Base-by-base conservation (phyloP, 2,888 invertebrate species). In the Spodoptera littoralis region DNA sequence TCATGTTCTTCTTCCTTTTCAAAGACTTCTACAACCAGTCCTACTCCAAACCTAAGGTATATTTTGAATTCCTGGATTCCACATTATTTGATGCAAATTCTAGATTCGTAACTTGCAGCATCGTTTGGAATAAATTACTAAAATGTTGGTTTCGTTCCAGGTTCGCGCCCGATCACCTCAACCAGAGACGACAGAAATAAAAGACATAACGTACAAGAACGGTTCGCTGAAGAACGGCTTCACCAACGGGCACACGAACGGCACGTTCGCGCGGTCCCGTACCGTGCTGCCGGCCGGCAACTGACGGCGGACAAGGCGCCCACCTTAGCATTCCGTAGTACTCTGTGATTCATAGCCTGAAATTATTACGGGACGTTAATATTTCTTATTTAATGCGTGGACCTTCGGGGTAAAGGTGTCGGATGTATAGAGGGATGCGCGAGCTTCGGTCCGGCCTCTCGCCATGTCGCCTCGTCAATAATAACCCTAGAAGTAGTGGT, bases 1-100 rank as follows among this genome's bases (percentile, higher is more conserved):
- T 98, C 76, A 97, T 99, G 96, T 99, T 99, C 96, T 97, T 98
- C 96, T 97, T 98, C 96, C 96, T 99, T 68, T 99, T 99, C 96
- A 97, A 97, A 86, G 97, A 99, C 90, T 99, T 99, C 95, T 99
- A 99, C 96, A 97, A 97, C 87, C 96, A 97, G 89, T 96, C 97
- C 18, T 98, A 98, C 94, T 83, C 84, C 45, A 92, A 78, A 68
- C 87, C 89, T 48, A 87, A 81, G 88, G 88, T 90, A 85, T n/a
- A 18, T 18, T 18, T 18, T 18, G 18, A 18, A 18, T 18, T 18
- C 18, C 18, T 18, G 18, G 18, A 18, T 18, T 18, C 2, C 2
- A 18, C 18, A 18, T 1, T 18, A 18, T 18, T 18, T 18, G 2
- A 18, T 18, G 18, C 18, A 18, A 18, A 18, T 1, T 18, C 18